Evolutionary conservation across 1,140 invertebrate species (phyloP), one percentile per base, ranked within the genome.

Genomic region (Drosophila ficusphila): DNA sequence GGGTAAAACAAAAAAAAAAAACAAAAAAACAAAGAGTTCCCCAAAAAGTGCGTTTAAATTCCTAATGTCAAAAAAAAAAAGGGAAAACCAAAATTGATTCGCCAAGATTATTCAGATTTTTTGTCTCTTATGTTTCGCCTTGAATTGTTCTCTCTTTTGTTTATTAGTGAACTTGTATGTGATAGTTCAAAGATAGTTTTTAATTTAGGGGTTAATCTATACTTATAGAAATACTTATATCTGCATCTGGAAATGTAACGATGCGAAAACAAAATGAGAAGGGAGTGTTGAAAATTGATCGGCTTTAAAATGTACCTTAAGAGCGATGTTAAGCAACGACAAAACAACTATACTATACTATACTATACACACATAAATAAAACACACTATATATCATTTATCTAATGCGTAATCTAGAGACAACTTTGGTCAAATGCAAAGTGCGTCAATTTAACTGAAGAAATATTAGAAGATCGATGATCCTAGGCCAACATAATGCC

Each of bases 131-230:
- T 27, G 41, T 38, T 47, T 67, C 41, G 33, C 18, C 46, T 34
- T 53, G 41, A 44, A 34, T 41, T 65, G 21, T 48, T 58, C 23
- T 16, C 29, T 47, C 9, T 38, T 61, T 58, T 70, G 49, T 74
- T 88, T 69, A 41, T 62, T 71, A 82, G 78, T 85, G 85, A 86
- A 90, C 86, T 90, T 90, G 77, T 90, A 90, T 90, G 86, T 90
- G 86, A 90, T 90, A 90, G 86, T 90, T 90, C 86, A 90, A 90
- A 90, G 86, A 89, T 88, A 88, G 82, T 61, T 68, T 5, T n/a
- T 86, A 86, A 74, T 61, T 48, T 85, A 85, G 61, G 11, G 38
- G 36, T 9, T 67, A 74, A 58, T 42, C 18, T 33, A 49, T 52
- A 67, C 49, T 14, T 54, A 16, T 25, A 25, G 11, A 34, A 52